Evolutionary conservation across 2,797 vertebrate genomes (phyloP).

Genomic region (Morelia viridis): DNA sequence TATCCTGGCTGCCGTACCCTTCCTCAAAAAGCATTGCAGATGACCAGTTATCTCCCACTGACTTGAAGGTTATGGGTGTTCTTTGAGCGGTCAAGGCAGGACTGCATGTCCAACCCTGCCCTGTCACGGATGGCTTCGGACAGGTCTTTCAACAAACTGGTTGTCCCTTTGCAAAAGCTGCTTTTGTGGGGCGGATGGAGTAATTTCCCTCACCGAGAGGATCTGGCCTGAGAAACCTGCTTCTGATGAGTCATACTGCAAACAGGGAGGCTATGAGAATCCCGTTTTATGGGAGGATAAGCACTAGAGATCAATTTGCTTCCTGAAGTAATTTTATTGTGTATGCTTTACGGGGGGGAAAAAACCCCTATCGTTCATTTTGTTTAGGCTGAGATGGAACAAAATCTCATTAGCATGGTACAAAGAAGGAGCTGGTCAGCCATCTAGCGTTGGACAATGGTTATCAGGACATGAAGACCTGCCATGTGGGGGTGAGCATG

Average conservation of each 20-base stretch:
- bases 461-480: not conserved
- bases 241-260: not conserved
- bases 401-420: not conserved
- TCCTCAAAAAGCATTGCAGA: not conserved
- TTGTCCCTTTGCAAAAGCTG: not conserved
- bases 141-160: not conserved
- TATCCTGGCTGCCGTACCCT: not conserved
- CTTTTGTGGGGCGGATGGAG: not conserved
- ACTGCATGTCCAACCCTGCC: not conserved
- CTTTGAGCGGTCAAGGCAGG: not conserved
- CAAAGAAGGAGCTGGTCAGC: not conserved
- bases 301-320: not conserved
- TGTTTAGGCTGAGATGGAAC: not conserved
- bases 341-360: not conserved
- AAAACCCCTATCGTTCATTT: not conserved
- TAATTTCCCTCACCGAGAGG: not conserved
- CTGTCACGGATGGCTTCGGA: not conserved
- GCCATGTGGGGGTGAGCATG: not conserved
- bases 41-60: not conserved
- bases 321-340: not conserved
- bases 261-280: not conserved
- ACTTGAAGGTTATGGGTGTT: not conserved
- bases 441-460: not conserved
- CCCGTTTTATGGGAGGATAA: not conserved
- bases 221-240: not conserved